Conservation (phyloP, 2,797 vertebrate species). For the Xenopus petersii region DNA sequence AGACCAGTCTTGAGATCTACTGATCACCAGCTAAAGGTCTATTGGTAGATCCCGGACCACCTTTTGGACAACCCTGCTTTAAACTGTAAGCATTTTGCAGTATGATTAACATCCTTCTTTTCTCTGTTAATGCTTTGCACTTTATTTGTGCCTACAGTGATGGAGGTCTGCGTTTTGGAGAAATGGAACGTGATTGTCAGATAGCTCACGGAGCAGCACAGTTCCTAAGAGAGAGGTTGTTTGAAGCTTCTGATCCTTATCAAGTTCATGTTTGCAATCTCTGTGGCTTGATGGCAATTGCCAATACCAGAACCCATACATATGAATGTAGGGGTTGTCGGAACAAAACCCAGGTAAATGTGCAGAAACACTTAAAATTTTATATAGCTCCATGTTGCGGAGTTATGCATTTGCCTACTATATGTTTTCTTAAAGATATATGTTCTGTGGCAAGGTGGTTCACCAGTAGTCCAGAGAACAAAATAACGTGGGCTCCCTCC, state of each 20-base stretch:
- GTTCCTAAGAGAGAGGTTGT: conserved; percentile 90
- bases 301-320: conserved; percentile 93
- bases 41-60: too few species aligned
- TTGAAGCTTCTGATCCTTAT: conserved; percentile 95
- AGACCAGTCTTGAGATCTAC: too few species aligned
- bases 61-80: too few species aligned
- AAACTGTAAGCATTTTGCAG: too few species aligned
- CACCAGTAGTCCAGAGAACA: too few species aligned
- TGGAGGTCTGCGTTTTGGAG: conserved; percentile 93
- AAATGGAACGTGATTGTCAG: conserved; percentile 98
- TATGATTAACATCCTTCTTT: too few species aligned
- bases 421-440: too few species aligned
- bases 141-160: conserved; percentile 67
- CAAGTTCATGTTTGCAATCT: conserved; percentile 97
- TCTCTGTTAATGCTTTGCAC: too few species aligned
- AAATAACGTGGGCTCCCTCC: too few species aligned
- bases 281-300: conserved; percentile 96
- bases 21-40: too few species aligned
- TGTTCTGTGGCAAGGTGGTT: too few species aligned
- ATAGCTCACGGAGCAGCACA: conserved; percentile 97
- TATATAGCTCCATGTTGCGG: not conserved
- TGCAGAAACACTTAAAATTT: not conserved
- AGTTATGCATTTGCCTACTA: not conserved
- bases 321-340: conserved; percentile 95
- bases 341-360: conserved; percentile 90